Conservation (phyloP, 1,140 invertebrate genomes). For the Calosoma granatense region DNA sequence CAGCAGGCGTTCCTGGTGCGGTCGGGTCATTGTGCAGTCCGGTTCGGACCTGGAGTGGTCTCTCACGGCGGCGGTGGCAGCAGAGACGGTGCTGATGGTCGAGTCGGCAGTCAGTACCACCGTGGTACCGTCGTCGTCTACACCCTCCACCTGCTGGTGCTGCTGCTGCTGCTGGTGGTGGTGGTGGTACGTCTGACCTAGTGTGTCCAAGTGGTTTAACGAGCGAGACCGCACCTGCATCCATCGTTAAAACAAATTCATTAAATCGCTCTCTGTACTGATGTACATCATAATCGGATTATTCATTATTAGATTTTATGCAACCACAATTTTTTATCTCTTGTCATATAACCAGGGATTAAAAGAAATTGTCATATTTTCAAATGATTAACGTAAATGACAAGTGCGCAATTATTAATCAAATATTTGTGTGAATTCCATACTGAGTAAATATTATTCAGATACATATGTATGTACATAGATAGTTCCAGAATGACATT, state of each 20-base stretch:
- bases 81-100: background rate
- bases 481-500: too few species aligned
- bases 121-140: conserved; percentile 17
- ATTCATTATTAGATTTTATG: too few species aligned
- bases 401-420: too few species aligned
- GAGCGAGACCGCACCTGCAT: conserved; percentile 52
- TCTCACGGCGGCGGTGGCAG: conserved; percentile 10
- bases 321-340: too few species aligned
- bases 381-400: too few species aligned
- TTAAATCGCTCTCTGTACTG: background rate
- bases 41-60: conserved; percentile 37
- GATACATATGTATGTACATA: too few species aligned
- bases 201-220: conserved; percentile 49
- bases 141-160: background rate
- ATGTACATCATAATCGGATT: background rate
- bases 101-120: background rate
- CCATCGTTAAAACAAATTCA: background rate
- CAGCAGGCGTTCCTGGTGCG: conserved; percentile 15
- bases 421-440: too few species aligned
- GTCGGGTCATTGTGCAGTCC: conserved; percentile 26
- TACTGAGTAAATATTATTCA: too few species aligned
- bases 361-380: too few species aligned
- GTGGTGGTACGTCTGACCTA: conserved; percentile 29
- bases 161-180: background rate
- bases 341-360: too few species aligned